Evolutionary conservation across 2,797 vertebrate species (phyloP).

Genomic region (Ceryle rudis): DNA sequence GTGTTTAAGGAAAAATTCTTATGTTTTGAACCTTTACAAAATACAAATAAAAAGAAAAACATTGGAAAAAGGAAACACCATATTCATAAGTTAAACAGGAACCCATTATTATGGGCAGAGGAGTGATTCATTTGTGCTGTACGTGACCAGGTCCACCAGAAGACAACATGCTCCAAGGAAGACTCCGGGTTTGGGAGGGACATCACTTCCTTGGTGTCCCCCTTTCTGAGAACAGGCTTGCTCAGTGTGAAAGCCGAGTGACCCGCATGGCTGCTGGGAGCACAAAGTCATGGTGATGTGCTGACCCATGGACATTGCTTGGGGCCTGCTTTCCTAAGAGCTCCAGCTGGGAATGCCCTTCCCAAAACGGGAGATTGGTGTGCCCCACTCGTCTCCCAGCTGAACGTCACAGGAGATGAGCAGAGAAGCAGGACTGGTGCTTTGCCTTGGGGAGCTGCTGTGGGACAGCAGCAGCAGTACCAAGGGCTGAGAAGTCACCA

Average conservation of each 20-base stretch:
- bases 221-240: background rate
- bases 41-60: background rate
- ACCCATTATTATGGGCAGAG: background rate
- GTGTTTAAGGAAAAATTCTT: background rate
- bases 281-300: background rate
- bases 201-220: accelerated
- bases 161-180: background rate
- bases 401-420: accelerated
- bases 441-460: background rate
- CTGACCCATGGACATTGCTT: background rate
- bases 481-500: background rate
- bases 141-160: background rate
- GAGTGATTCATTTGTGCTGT: background rate
- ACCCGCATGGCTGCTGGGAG: background rate
- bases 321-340: background rate
- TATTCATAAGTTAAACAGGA: background rate
- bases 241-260: background rate
- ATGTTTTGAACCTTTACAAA: background rate
- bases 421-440: background rate
- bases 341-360: background rate
- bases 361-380: accelerated
- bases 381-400: background rate
- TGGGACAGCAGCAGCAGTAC: background rate
- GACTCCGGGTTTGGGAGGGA: background rate
- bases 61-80: background rate